Percentiles rank a stretch among this genome's conserved stretches.
phyloP scores from a whole-genome alignment of 2,797 vertebrate genomes.

The Meda fulgida region DNA sequence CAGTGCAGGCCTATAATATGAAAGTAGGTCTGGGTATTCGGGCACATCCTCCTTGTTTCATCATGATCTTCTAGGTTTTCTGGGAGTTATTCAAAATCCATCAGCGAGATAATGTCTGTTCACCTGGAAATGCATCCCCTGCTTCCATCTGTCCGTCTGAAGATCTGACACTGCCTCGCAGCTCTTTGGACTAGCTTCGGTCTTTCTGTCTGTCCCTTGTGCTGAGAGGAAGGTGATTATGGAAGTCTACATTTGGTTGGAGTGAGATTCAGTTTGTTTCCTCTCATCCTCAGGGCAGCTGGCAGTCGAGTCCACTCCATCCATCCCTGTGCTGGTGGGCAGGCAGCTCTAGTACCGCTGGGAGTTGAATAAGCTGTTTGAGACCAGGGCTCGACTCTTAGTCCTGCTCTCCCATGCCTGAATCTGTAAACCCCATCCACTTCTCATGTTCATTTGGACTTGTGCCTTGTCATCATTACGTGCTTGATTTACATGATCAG shows the following conservation, averaged over 20 bases:
- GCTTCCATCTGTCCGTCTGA: constrained; percentile 5
- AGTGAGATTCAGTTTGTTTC: constrained; percentile 36
- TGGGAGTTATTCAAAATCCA: constrained; percentile 26
- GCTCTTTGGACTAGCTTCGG: neutral
- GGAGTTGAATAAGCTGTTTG: constrained; percentile 34
- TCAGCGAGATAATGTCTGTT: neutral
- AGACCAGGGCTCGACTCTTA: neutral
- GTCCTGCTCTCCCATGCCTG: constrained; percentile 1
- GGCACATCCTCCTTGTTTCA: constrained; percentile 3
- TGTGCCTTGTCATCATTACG: constrained; percentile 30
- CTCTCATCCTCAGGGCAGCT: constrained; percentile 34
- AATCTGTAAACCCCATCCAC: neutral
- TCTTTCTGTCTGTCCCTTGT: constrained; percentile 4
- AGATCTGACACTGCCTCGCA: constrained; percentile 22
- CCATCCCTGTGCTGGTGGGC: constrained; percentile 8
- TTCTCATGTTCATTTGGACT: constrained; percentile 2
- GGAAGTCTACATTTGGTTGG: constrained; percentile 10
- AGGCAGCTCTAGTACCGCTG: constrained; percentile 24
- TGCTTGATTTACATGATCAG: constrained; percentile 44
- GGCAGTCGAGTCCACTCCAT: constrained; percentile 47
- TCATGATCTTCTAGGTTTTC: neutral
- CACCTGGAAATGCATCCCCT: neutral
- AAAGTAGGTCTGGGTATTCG: neutral
- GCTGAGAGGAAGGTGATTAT: constrained; percentile 35
- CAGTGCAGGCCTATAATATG: neutral